Base-by-base conservation (phyloP, 2,797 vertebrate genomes). In the Acipenser transmontanus region DNA sequence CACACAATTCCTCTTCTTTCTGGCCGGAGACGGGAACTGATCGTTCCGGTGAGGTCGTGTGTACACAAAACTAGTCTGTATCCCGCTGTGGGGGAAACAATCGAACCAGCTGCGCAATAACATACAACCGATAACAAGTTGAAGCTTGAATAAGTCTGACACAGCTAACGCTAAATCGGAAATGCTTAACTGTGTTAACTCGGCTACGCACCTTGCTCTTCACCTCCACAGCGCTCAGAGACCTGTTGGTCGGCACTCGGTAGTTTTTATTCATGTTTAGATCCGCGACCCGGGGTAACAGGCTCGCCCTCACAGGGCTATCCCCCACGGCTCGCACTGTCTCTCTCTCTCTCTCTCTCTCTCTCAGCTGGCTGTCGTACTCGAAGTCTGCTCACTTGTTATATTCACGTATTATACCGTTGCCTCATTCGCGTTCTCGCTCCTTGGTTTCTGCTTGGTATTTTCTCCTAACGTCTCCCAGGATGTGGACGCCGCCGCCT, bases 161-260 rank as follows among this genome's bases (percentile, higher is more conserved):
- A 34, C 34, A 34, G 34, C 4, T 34, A 34, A 3, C 34, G 1
- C 0, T 34, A 34, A 34, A 34, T 34, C 34, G 2, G 34, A 34
- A 34, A 4, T 34, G 34, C 34, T 34, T 4, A 4, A 34, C 2
- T 4, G 34, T 34, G 34, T 34, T 34, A 34, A 34, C 34, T 34
- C 34, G 59, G 2, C 56, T 69, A 81, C 92, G 73, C 88, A 97
- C 95, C 95, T 97, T 97, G 81, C 95, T 97, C 85, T 97, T 97
- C 89, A 96, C 95, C 88, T 97, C 95, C 90, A 97, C 95, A 76
- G 93, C 90, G 82, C 89, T 90, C 78, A 94, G 89, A 79, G 89
- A 89, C 70, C 91, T 92, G 88, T 77, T 93, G 84, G 94, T 94
- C 74, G 91, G 85, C 72, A 88, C 87, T 82, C 93, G 89, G 76